Conservation (phyloP, 1,140 invertebrate species). For the Caenorhabditis inopinata region DNA sequence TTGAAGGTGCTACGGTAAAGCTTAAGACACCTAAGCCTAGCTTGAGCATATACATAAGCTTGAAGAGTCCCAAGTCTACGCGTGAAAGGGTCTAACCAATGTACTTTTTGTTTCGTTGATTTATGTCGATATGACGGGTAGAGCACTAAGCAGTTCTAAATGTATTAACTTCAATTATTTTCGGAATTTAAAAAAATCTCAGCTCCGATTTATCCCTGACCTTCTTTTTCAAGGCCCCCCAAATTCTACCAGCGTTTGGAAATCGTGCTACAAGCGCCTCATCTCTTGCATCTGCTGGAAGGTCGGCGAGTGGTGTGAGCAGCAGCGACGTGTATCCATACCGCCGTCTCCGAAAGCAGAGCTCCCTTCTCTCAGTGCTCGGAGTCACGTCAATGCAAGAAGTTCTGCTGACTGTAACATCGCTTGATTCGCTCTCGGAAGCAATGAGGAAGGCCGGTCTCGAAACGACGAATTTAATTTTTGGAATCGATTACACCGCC, state of each 20-base stretch:
- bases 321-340: conserved; percentile 13
- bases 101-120: no score
- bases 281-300: not conserved
- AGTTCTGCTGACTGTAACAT: conserved; percentile 58
- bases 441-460: conserved; percentile 65
- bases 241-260: conserved; percentile 25
- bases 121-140: no score
- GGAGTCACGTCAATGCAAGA: conserved; percentile 64
- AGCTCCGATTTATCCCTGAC: not conserved
- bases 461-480: conserved; percentile 62
- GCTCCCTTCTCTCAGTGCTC: conserved; percentile 42
- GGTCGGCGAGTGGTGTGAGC: not conserved
- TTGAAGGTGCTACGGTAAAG: no score
- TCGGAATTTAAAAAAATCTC: no score
- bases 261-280: conserved; percentile 17
- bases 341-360: conserved; percentile 40
- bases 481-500: conserved; percentile 70
- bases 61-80: no score
- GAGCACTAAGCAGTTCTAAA: no score
- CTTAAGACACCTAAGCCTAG: no score
- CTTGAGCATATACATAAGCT: no score
- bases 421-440: conserved; percentile 56
- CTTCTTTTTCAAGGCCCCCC: conserved; percentile 14
- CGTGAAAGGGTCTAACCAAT: no score
- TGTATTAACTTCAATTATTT: no score